A percentile compares a stretch with the other conserved stretches of the same genome.
Conservation (phyloP, 1,140 invertebrate species). For the Drosophila quadrilineata region DNA sequence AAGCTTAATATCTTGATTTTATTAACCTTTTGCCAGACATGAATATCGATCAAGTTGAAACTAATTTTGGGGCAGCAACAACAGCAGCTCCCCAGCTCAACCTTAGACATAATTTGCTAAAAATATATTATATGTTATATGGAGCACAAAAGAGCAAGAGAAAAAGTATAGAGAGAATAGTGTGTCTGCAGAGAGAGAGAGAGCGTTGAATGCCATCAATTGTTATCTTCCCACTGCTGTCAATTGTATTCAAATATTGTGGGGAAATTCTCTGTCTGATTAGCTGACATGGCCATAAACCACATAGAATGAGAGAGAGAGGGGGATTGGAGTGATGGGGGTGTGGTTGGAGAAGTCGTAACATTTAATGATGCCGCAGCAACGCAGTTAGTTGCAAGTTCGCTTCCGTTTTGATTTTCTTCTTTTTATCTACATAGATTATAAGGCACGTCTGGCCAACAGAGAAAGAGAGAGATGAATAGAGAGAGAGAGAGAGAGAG, state of each 20-base stretch:
- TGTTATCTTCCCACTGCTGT: neutral
- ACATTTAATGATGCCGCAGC: slow-evolving; percentile 37
- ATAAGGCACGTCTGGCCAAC: slow-evolving; percentile 57
- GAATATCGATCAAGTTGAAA: too few species aligned
- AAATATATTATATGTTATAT: too few species aligned
- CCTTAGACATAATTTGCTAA: too few species aligned
- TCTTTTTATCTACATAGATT: slow-evolving; percentile 71
- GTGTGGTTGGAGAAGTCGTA: too few species aligned
- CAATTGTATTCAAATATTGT: slow-evolving; percentile 3
- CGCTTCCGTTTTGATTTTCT: slow-evolving; percentile 42
- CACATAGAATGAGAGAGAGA: too few species aligned
- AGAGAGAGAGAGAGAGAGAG: too few species aligned
- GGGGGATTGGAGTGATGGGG: too few species aligned
- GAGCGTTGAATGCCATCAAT: too few species aligned
- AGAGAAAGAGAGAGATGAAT: slow-evolving; percentile 23
- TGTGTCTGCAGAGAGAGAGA: neutral
- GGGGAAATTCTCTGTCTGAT: neutral
- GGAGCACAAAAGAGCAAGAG: neutral
- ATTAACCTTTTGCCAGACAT: too few species aligned
- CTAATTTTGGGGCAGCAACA: too few species aligned
- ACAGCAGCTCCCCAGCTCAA: too few species aligned
- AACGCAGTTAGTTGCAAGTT: slow-evolving; percentile 24
- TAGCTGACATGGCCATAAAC: neutral
- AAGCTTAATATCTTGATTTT: too few species aligned
- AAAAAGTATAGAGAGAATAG: neutral